A percentile compares a stretch with the other conserved stretches of the same genome.
Conservation (phyloP, 30 jellyfish, hydroid and myxozoan genomes). For the Aurelia aurita region DNA sequence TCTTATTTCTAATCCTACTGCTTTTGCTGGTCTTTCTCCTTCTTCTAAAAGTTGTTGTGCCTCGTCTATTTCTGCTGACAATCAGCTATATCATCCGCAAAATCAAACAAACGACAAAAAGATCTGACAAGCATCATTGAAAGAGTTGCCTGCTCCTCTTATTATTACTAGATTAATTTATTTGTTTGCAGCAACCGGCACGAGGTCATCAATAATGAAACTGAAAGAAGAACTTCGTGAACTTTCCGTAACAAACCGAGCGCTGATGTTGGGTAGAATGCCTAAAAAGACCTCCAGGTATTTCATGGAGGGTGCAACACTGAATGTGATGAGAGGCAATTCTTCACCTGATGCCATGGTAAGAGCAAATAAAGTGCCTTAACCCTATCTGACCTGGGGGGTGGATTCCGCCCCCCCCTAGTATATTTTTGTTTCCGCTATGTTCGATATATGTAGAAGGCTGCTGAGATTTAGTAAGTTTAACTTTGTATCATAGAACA, state of each 20-base stretch:
- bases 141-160: background rate
- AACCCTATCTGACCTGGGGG: background rate
- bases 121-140: no score
- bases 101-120: no score
- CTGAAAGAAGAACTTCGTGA: conserved; percentile 67
- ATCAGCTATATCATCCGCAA: no score
- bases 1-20: no score
- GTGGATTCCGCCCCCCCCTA: no score
- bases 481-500: no score
- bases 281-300: conserved; percentile 79
- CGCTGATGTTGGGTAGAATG: conserved; percentile 80
- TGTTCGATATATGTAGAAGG: no score
- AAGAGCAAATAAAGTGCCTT: background rate
- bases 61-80: no score
- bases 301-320: conserved; percentile 87
- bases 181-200: conserved; percentile 57
- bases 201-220: conserved; percentile 62
- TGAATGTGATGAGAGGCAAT: conserved; percentile 37
- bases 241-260: conserved; percentile 72
- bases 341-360: conserved; percentile 59
- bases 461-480: no score
- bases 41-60: no score
- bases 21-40: no score
- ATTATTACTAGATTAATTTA: background rate
- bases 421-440: no score